A percentile compares a stretch with the other conserved stretches of the same genome.
Conservation (phyloP, 2,797 vertebrate genomes). For the Petrocephalus schoutedeni region DNA sequence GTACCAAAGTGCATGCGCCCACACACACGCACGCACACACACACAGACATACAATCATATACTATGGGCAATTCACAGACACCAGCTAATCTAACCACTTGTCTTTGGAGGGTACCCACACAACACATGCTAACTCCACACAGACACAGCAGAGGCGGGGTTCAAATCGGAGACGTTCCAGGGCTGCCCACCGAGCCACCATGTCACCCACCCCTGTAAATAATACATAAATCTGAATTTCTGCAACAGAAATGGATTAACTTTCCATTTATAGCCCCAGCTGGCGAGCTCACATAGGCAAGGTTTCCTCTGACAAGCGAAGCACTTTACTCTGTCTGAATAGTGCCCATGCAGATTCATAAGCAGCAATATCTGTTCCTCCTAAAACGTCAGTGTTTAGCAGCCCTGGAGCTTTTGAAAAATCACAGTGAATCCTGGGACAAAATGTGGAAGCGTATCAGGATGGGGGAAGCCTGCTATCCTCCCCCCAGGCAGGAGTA, state of each 20-base stretch:
- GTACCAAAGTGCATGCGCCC: not conserved
- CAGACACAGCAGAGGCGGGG: not conserved
- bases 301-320: not conserved
- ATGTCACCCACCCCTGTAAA: not conserved
- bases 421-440: conserved; percentile 29
- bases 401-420: not conserved
- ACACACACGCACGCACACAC: not conserved
- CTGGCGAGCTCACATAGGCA: not conserved
- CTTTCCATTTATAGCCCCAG: not conserved
- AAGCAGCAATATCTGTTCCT: not conserved
- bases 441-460: conserved; percentile 28
- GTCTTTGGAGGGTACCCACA: not conserved
- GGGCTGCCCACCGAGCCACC: not conserved
- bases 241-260: not conserved
- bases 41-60: not conserved
- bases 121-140: not conserved
- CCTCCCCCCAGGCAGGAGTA: not conserved
- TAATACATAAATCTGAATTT: not conserved
- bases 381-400: not conserved
- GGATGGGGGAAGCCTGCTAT: not conserved
- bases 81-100: not conserved
- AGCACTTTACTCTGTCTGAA: not conserved
- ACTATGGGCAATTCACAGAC: not conserved
- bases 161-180: not conserved
- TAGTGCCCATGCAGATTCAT: not conserved